A percentile compares a stretch with the other conserved stretches of the same genome.
These are phyloP conservation scores for Phyto melanocephala DNA, from an alignment of 2,888 invertebrate species.

Conservation along the genomic window DNA sequence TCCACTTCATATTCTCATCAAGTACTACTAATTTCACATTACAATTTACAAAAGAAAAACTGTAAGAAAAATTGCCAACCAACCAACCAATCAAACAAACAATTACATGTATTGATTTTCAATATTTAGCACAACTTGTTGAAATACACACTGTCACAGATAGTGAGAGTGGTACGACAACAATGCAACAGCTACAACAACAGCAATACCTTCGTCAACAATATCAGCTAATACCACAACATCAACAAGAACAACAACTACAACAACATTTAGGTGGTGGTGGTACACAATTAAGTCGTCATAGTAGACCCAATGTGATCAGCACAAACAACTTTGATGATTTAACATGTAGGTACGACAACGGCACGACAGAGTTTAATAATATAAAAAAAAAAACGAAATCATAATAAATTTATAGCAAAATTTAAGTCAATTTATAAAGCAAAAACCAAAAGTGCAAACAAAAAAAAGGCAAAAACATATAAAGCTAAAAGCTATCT, in stretches of 20 bases:
- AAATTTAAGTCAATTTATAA: constrained; percentile 13
- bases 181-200: constrained; percentile 52
- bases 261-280: constrained; percentile 47
- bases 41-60: constrained; percentile 37
- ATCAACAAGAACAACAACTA: constrained; percentile 53
- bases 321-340: constrained; percentile 64
- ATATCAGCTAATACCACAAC: constrained; percentile 55
- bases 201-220: constrained; percentile 38
- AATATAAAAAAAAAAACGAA: too few relatives aligned
- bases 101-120: constrained; percentile 54
- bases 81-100: constrained; percentile 43
- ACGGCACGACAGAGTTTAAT: constrained; percentile 64
- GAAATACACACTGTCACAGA: constrained; percentile 74
- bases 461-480: constrained; percentile 21
- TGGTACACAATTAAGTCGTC: constrained; percentile 53
- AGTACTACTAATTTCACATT: constrained; percentile 36
- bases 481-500: constrained; percentile 29
- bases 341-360: constrained; percentile 66
- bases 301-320: constrained; percentile 53
- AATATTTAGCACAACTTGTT: constrained; percentile 74
- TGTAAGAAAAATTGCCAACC: constrained; percentile 19
- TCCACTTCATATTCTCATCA: constrained; percentile 36
- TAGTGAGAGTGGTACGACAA: constrained; percentile 67
- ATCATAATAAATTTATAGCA: constrained; percentile 9
- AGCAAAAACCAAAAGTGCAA: not conserved